Evolutionary conservation across 2,113 vertebrate species (phyloP), one percentile per base, ranked within the genome.

Genomic region (human (Homo sapiens)): DNA sequence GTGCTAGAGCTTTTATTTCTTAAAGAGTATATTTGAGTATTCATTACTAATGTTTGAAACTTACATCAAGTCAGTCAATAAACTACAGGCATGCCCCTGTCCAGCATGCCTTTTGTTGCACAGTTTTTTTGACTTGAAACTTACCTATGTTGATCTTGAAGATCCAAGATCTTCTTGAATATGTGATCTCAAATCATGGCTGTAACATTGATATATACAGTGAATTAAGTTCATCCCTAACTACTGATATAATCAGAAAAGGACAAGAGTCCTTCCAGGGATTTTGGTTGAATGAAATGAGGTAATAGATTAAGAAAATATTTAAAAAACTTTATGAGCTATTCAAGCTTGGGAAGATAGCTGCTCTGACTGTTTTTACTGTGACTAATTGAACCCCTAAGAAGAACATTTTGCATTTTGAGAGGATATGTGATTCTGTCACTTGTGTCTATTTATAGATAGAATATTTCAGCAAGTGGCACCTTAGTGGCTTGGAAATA

Each of bases 401-500:
- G 82, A 78, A 95, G n/a, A 93, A 55, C 11, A 55, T 57, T 91
- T 91, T 92, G 45, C 48, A 94, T 96, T 97, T 97, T 76, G 68
- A 97, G 12, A 96, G 91, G 35, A 85, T 66, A 82, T 59, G 25
- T 85, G n/a, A 96, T 96, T 93, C 57, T 96, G 45, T 96, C 91
- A 93, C 68, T 94, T 84, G 48, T 81, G 23, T 94, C 73, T 96
- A 86, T 97, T 97, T 97, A 97, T 92, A 93, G 92, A 92, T 20
- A 93, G 40, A 93, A n/a, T 87, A 76, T 93, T 89, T 97, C 73
- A 89, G 3, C 75, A 48, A 96, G 73, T 93, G 79, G 27, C 55
- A 87, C 43, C 64, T 90, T 45, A 66, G 30, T 93, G 57, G 6
- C 38, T 79, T 87, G 9, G 22, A 90, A 96, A 97, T 96, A 94